phyloP scores from a whole-genome alignment of 2,113 vertebrate species.

The Pollachius pollachius region DNA sequence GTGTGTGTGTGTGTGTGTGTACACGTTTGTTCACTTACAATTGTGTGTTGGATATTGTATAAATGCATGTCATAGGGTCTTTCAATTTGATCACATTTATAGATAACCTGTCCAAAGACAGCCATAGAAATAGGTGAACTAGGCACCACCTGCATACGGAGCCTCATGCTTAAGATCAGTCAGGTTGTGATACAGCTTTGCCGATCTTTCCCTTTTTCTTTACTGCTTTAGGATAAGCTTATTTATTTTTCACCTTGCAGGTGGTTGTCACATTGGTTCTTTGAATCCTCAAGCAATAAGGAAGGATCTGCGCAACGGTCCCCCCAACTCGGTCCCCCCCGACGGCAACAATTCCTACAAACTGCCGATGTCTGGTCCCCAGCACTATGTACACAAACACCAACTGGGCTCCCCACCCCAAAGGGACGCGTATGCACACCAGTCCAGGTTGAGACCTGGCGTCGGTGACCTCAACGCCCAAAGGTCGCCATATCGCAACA shows the following conservation, averaged over 20 bases:
- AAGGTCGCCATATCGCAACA: constrained; percentile 82
- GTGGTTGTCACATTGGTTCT: constrained; percentile 77
- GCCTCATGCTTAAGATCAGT: background rate
- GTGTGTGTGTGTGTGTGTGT: too few relatives aligned
- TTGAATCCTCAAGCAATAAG: constrained; percentile 82
- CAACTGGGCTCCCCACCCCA: constrained; percentile 76
- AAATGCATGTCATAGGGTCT: background rate
- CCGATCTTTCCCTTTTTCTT: background rate
- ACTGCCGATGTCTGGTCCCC: constrained; percentile 79
- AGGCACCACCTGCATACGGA: background rate
- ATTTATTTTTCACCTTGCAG: constrained; percentile 48
- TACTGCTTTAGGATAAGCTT: background rate
- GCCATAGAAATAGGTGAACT: background rate
- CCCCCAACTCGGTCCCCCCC: constrained; percentile 79
- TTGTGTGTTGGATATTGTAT: background rate
- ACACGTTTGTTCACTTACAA: background rate
- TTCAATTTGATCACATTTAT: too few relatives aligned
- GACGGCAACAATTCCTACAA: constrained; percentile 89
- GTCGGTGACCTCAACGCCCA: constrained; percentile 79
- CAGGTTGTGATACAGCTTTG: background rate
- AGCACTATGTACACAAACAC: constrained; percentile 72
- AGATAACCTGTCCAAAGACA: too few relatives aligned
- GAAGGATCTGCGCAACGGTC: constrained; percentile 84
- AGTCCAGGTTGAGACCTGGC: constrained; percentile 78
- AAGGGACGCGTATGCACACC: constrained; percentile 80